These are phyloP conservation scores for Mus spretus DNA, from an alignment of 2,797 vertebrate species.

Conservation along the genomic window DNA sequence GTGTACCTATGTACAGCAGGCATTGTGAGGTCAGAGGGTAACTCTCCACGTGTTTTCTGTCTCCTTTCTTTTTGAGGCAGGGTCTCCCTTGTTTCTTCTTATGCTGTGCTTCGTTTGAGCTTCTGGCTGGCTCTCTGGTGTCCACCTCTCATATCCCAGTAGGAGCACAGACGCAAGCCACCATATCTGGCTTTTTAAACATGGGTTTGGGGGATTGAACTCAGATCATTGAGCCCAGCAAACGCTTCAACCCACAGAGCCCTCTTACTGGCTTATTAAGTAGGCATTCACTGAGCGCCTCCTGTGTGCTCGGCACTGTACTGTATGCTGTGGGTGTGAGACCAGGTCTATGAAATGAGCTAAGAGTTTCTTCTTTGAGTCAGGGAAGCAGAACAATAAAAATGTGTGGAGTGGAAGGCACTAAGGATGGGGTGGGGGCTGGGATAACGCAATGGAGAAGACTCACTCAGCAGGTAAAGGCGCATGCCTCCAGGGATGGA, in stretches of 20 bases:
- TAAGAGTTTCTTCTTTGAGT: not conserved
- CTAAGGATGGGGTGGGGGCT: not conserved
- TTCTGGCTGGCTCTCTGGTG: not conserved
- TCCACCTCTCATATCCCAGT: not conserved
- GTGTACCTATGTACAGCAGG: not conserved
- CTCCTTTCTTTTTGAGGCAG: not conserved
- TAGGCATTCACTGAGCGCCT: not conserved
- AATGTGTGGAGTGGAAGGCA: not conserved
- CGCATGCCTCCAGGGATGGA: not conserved
- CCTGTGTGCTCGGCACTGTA: not conserved
- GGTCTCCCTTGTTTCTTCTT: not conserved
- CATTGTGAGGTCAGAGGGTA: not conserved
- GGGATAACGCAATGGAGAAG: rapidly evolving
- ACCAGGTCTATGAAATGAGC: not conserved
- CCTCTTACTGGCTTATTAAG: not conserved
- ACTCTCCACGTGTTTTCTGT: not conserved
- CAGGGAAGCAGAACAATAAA: not conserved
- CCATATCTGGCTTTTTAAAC: not conserved
- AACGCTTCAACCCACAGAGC: not conserved
- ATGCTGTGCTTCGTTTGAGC: too few relatives aligned
- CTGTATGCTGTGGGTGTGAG: not conserved
- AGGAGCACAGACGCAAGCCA: not conserved
- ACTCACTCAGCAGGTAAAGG: not conserved
- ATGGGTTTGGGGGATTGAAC: not conserved
- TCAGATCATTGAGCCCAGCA: not conserved